Percentiles rank a stretch among this genome's conserved stretches.
Evolutionary conservation across 1,140 invertebrate species (phyloP).

Genomic region (Anagrus nilaparvatae): DNA sequence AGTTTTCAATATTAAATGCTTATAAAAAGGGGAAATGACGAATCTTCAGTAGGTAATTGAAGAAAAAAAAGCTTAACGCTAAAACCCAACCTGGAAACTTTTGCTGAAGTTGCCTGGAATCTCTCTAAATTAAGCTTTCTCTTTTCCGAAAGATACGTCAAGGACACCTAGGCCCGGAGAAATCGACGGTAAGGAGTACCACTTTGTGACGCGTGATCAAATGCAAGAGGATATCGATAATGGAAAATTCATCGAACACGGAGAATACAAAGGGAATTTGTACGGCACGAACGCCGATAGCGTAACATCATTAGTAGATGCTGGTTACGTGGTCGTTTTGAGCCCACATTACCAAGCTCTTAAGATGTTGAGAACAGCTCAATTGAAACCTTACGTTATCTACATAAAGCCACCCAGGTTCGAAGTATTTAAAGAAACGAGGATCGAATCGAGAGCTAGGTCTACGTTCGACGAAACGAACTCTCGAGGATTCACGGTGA

Average conservation of each 20-base stretch:
- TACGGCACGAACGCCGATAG: slow-evolving; percentile 91
- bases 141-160: slow-evolving; percentile 67
- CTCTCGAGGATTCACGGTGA: slow-evolving; percentile 81
- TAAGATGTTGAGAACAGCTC: slow-evolving; percentile 80
- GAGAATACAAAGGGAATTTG: slow-evolving; percentile 93
- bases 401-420: slow-evolving; percentile 88
- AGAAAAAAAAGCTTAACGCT: no score
- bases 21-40: no score
- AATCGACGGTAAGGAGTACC: slow-evolving; percentile 88
- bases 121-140: slow-evolving; percentile 7
- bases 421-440: slow-evolving; percentile 72
- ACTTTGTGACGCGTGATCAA: slow-evolving; percentile 78
- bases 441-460: slow-evolving; percentile 67
- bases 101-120: no score
- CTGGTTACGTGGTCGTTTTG: slow-evolving; percentile 83
- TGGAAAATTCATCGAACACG: slow-evolving; percentile 91
- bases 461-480: slow-evolving; percentile 85
- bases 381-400: slow-evolving; percentile 90
- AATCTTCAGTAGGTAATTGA: no score
- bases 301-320: slow-evolving; percentile 77
- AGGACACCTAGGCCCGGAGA: slow-evolving; percentile 73
- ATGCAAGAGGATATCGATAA: slow-evolving; percentile 86
- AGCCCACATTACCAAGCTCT: slow-evolving; percentile 93
- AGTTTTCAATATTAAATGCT: no score
- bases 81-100: no score